These are phyloP conservation scores for Oreonectes daqikongensis DNA, from an alignment of 2,797 vertebrate genomes.

Conservation along the genomic window DNA sequence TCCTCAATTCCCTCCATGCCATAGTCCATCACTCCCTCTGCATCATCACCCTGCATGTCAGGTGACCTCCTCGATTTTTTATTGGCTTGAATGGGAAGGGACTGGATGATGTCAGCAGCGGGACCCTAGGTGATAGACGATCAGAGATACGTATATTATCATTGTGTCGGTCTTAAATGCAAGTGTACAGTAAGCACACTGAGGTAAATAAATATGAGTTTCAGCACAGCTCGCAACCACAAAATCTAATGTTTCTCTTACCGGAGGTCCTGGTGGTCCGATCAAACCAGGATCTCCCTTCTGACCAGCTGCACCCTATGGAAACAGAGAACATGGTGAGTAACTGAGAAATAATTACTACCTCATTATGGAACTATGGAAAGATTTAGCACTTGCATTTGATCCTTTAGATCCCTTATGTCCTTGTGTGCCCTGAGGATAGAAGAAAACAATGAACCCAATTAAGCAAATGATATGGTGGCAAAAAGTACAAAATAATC, in stretches of 20 bases:
- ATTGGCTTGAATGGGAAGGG: constrained; percentile 85
- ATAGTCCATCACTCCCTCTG: constrained; percentile 83
- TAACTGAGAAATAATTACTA: background rate
- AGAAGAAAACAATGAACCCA: constrained; percentile 10
- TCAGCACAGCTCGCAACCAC: background rate
- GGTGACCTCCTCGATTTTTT: constrained; percentile 85
- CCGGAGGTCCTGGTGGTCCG: constrained; percentile 90
- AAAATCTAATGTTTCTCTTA: constrained; percentile 71
- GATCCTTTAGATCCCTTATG: constrained; percentile 96
- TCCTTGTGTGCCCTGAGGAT: constrained; percentile 86
- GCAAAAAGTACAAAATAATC: background rate
- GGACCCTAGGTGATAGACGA: constrained; percentile 81
- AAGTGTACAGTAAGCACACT: background rate
- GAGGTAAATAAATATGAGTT: background rate
- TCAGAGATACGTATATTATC: background rate
- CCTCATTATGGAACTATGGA: background rate
- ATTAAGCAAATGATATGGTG: background rate
- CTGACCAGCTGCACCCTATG: constrained; percentile 88
- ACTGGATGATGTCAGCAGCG: constrained; percentile 91
- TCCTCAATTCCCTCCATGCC: constrained; percentile 83
- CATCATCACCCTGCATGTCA: constrained; percentile 83
- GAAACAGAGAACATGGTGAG: constrained; percentile 31
- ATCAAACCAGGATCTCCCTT: constrained; percentile 92
- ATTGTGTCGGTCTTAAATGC: background rate
- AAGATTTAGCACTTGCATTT: constrained; percentile 77